Percentiles rank a stretch among this genome's conserved stretches.
These are phyloP conservation scores for Ditula angustiorana DNA, from an alignment of 2,888 invertebrate genomes.

Conservation along the genomic window DNA sequence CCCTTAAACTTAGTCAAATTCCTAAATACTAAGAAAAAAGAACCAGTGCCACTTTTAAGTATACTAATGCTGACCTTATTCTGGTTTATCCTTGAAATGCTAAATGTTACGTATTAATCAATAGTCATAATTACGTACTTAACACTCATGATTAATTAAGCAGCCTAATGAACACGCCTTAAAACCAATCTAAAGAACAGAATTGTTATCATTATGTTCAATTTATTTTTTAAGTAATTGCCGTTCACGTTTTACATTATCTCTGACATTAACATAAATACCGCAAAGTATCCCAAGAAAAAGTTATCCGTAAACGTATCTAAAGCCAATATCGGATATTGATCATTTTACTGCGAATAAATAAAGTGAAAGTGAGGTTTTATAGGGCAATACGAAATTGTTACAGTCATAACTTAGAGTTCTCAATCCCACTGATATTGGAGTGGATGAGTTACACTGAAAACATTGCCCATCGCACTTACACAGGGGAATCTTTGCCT, in stretches of 20 bases:
- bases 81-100: not conserved
- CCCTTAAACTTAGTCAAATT: too few relatives aligned
- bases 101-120: not conserved
- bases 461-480: slow-evolving; percentile 66
- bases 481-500: slow-evolving; percentile 53
- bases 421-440: slow-evolving; percentile 78
- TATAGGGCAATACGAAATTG: slow-evolving; percentile 82
- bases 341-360: slow-evolving; percentile 82
- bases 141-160: not conserved
- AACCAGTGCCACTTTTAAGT: too few relatives aligned
- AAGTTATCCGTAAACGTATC: slow-evolving; percentile 49
- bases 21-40: too few relatives aligned
- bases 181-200: too few relatives aligned
- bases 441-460: slow-evolving; percentile 77
- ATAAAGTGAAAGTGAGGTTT: slow-evolving; percentile 82
- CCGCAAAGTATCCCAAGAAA: slow-evolving; percentile 40
- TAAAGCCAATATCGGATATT: slow-evolving; percentile 76
- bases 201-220: too few relatives aligned
- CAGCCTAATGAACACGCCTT: not conserved
- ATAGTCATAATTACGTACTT: not conserved
- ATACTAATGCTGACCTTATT: not conserved
- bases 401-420: slow-evolving; percentile 79
- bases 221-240: not conserved
- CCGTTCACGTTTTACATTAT: not conserved
- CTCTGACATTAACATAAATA: slow-evolving; percentile 14